Evolutionary conservation across 1,140 invertebrate genomes (phyloP), one percentile per base, ranked within the genome.

Genomic region (Thrips palmi): DNA sequence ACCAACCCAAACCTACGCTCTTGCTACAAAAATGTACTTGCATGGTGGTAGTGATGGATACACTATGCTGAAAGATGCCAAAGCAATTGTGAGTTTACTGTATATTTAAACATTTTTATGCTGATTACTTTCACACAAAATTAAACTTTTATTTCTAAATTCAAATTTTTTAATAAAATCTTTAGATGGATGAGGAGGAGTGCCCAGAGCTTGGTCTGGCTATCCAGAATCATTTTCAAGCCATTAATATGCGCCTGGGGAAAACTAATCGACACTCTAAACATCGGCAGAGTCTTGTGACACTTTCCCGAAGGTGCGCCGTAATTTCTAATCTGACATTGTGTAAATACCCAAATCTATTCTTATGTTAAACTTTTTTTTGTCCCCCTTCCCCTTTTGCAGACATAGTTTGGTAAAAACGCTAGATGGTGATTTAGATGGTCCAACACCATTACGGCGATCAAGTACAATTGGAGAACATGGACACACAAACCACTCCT

Each of bases 221-320:
- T 1, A 65, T 89, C 27, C 78, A 84, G 57, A 88, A 89, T 60
- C 83, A 91, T 58, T 89, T 91, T 58, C 68, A 79, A 39, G 74
- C 84, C 3, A 85, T 88, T 40, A 72, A 81, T 55, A 72, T 84
- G 42, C 60, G 78, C 10, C 65, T 67, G 29, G 77, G 75, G 12
- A 71, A 72, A 47, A 67, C 68, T 3, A 62, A 62, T 40, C 66
- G 71, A n/a, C 70, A 71, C 42, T 78, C 78, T 12, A 76, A 79
- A 48, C 84, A 88, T 58, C 58, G 82, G 31, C 83, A 86, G 59
- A 82, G 77, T 34, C 58, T 88, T 11, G 74, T 87, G 24, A 80
- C 77, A 2, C 55, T 83, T 1, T 82, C 77, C 24, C 57, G 80
- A 46, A 68, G 74, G 70, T 76, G 59, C 49, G 43, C 36, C 32